Percentiles rank a stretch among this genome's conserved stretches.
These are phyloP conservation scores for Melanotaenia trifasciata DNA, from an alignment of 2,797 vertebrate genomes.

Conservation along the genomic window DNA sequence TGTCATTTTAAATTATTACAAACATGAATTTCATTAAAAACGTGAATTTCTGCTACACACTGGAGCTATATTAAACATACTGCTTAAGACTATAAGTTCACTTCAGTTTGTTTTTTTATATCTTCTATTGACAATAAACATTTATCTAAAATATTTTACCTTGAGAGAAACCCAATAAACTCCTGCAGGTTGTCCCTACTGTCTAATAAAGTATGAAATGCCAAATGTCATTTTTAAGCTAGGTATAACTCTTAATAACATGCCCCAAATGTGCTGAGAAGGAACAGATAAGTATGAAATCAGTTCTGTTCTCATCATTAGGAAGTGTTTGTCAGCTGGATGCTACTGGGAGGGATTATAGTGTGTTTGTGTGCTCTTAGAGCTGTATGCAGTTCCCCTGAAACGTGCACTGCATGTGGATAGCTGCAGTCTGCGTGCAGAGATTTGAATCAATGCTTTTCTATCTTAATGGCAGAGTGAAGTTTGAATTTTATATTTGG, in stretches of 20 bases:
- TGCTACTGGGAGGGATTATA: neutral
- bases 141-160: neutral
- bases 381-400: neutral
- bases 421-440: neutral
- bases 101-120: neutral
- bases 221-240: neutral
- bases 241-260: constrained; percentile 11
- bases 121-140: neutral
- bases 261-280: neutral
- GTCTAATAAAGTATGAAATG: neutral
- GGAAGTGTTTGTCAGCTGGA: neutral
- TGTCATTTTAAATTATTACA: neutral
- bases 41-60: neutral
- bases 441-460: constrained; percentile 7
- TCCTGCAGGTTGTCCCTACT: neutral
- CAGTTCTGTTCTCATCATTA: constrained; percentile 10
- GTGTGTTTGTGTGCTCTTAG: neutral
- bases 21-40: too few species aligned
- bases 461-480: constrained; percentile 33
- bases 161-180: neutral
- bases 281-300: constrained; percentile 7
- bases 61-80: too few species aligned
- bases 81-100: neutral
- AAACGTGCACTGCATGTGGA: neutral
- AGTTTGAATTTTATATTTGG: constrained; percentile 35